A percentile compares a stretch with the other conserved stretches of the same genome.
These are phyloP conservation scores for Alloplasta piceator DNA, from an alignment of 2,888 invertebrate species.

Conservation along the genomic window DNA sequence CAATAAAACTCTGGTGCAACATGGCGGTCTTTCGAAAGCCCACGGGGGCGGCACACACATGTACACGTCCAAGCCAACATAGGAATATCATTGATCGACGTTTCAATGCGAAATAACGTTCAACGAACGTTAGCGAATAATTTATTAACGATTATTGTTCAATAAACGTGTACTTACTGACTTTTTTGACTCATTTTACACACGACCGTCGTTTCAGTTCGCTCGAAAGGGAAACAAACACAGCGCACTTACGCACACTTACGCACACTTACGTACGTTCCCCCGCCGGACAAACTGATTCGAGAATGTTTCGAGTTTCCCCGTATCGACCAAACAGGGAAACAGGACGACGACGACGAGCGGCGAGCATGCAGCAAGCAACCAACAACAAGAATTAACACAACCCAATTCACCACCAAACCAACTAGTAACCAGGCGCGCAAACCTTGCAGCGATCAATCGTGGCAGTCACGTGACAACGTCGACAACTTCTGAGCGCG, in stretches of 20 bases:
- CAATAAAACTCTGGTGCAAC: slow-evolving; percentile 81
- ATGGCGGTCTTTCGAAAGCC: slow-evolving; percentile 80
- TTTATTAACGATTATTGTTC: background rate
- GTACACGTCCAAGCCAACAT: slow-evolving; percentile 8
- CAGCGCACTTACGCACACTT: slow-evolving; percentile 68
- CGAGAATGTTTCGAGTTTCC: slow-evolving; percentile 75
- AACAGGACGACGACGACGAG: too few species aligned
- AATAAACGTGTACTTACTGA: slow-evolving; percentile 77
- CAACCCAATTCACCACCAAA: too few species aligned
- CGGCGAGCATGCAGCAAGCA: too few species aligned
- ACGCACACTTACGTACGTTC: slow-evolving; percentile 59
- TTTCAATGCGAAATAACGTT: background rate
- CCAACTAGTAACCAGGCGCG: too few species aligned
- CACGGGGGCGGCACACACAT: slow-evolving; percentile 69
- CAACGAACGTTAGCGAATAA: background rate
- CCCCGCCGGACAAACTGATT: slow-evolving; percentile 72
- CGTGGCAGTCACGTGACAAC: background rate
- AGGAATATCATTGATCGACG: background rate
- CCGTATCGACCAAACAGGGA: slow-evolving; percentile 72
- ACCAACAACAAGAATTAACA: too few species aligned
- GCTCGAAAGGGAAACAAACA: slow-evolving; percentile 77
- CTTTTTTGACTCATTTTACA: slow-evolving; percentile 80
- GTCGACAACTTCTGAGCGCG: slow-evolving; percentile 52
- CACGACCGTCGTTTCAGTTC: slow-evolving; percentile 66
- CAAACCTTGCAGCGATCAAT: too few species aligned